Evolutionary conservation across 2,888 invertebrate species (phyloP), one percentile per base, ranked within the genome.

Genomic region (Bruchidius siliquastri): DNA sequence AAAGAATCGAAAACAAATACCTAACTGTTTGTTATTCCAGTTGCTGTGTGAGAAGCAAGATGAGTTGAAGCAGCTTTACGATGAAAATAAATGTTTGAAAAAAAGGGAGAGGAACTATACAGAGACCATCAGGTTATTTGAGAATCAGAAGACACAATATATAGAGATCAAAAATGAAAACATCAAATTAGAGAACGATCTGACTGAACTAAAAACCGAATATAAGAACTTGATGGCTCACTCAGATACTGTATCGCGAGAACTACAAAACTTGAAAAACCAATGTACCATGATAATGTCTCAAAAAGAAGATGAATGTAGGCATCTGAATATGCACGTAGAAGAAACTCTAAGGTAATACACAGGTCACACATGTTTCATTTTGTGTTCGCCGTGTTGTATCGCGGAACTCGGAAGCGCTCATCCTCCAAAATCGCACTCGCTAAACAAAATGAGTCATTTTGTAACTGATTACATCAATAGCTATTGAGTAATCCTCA

Each of bases 241-340:
- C 6, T 68, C 75, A 20, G 21, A 32, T n/a, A 26, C 21, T 13
- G 67, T 72, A 2, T 71, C 70, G 66, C 68, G 71, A 20, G 75
- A 77, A 67, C 10, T 73, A 13, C 72, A 77, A 18, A 69, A 71
- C 20, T 20, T 78, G n/a, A 73, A 77, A 67, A 75, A 75, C 10
- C 76, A 80, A 74, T 21, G 79, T 67, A 75, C 76, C 49, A 69
- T 72, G 18, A 71, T 78, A 8, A 70, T 76, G 0, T 76, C 75
- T 20, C 76, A 80, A 72, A 79, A 77, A 67, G 77, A 78, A 22
- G 72, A 76, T 20, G 79, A 79, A 72, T 77, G 76, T 69, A 21
- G 67, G 13, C 74, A 75, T 74, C 76, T 78, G 49, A 77, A 77
- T 66, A 78, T 76, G 49, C 76, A 78, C 67, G 73, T 79, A 70